Evolutionary conservation across 2,113 vertebrate genomes (phyloP).

Genomic region (Nymphicus hollandicus): DNA sequence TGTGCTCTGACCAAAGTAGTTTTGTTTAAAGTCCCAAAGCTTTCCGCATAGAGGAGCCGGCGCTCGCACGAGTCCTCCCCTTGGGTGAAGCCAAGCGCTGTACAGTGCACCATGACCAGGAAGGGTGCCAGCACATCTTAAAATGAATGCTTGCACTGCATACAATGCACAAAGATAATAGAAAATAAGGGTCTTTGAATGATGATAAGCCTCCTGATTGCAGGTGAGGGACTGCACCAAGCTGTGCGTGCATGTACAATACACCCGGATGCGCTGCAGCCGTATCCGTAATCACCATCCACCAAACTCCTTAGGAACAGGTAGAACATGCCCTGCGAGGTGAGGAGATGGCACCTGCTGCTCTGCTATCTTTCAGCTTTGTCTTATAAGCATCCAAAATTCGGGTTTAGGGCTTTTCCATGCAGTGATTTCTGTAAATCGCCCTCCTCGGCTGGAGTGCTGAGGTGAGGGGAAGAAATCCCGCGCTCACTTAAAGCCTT

Average conservation of each 20-base stretch:
- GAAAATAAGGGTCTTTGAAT: neutral
- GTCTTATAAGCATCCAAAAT: conserved; percentile 52
- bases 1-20: neutral
- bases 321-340: neutral
- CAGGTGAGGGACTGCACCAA: neutral
- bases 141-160: neutral
- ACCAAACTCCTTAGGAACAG: neutral
- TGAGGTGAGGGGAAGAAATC: conserved; percentile 46
- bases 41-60: rapidly evolving
- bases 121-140: neutral
- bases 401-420: conserved; percentile 32
- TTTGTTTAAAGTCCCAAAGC: neutral
- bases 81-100: neutral
- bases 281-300: neutral
- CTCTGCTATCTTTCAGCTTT: conserved; percentile 18
- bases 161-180: neutral
- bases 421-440: conserved; percentile 22
- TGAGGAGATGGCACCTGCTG: neutral
- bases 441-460: neutral
- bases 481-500: conserved; percentile 4
- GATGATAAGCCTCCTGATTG: neutral
- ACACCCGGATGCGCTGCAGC: neutral
- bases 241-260: neutral
- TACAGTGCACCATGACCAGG: neutral
- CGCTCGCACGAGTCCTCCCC: neutral